Evolutionary conservation across 2,888 invertebrate genomes (phyloP), one percentile per base, ranked within the genome.

Genomic region (Dynastes grantii): DNA sequence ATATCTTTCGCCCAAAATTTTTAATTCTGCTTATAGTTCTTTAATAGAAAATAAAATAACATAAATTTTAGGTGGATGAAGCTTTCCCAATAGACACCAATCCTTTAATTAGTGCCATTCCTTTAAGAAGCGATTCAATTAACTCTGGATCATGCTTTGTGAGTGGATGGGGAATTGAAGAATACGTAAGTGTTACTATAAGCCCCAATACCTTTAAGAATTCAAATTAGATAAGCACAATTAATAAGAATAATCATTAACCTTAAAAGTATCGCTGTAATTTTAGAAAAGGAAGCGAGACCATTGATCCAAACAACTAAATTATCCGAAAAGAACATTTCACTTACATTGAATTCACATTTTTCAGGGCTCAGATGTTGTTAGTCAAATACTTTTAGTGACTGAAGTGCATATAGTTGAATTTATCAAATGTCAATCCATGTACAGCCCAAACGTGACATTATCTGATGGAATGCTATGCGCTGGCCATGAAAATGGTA

Each of bases 141-240:
- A 53, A 29, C n/a, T 27, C 68, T 16, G 84, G 82, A 22, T 78
- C 65, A 3, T 84, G 84, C 70, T 71, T 81, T 5, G 84, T 84
- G n/a, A 82, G 80, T 61, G 85, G 85, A 1, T 85, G 85, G 85
- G 85, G 85, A 1, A 80, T 81, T 16, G 77, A 80, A 75, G 78
- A 82, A 78, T 79, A 80, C 75, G 84, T 83, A 82, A 82, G 81
- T 77, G 32, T 37, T 32, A 16, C 6, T 8, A 22, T n/a, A 55
- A 16, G 6, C 16, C 4, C n/a, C 2, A 53, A 16, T 51, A 51
- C 11, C 32, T 32, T 65, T 9, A 0, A 22, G 22, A 22, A 22
- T 22, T 22, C 22, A 22, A 22, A 22, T 22, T 22, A 22, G 22
- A 22, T 22, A 22, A 22, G 22, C 22, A 22, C 22, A 22, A 22